A percentile compares a stretch with the other conserved stretches of the same genome.
Conservation (phyloP, 2,888 invertebrate genomes). For the Hypomecis atomaria region DNA sequence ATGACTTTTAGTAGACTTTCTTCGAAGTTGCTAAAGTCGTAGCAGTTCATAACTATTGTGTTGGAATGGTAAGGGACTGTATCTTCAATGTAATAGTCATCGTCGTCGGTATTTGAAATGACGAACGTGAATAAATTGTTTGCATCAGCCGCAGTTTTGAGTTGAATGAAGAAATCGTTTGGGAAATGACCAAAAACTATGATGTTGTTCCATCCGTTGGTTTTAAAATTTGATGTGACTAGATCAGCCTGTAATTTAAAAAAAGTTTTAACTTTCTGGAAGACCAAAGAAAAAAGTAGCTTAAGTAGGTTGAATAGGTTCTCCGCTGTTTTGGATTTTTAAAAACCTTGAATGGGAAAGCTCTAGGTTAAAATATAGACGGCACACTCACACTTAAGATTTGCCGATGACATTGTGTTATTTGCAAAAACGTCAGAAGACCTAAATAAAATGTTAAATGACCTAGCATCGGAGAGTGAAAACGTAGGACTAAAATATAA, state of each 20-base stretch:
- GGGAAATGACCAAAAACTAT: constrained; percentile 62
- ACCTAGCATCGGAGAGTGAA: too few relatives aligned
- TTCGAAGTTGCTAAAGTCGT: constrained; percentile 59
- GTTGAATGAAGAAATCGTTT: constrained; percentile 55
- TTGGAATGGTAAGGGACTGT: constrained; percentile 61
- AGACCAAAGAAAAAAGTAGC: background rate
- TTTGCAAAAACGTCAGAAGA: too few relatives aligned
- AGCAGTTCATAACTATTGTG: constrained; percentile 57
- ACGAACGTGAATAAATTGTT: constrained; percentile 53
- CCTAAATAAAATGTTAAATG: too few relatives aligned
- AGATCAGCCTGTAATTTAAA: constrained; percentile 55
- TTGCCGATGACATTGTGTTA: too few relatives aligned
- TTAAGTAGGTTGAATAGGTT: too few relatives aligned
- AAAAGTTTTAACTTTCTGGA: background rate
- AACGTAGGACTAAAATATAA: too few relatives aligned
- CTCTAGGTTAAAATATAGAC: too few relatives aligned
- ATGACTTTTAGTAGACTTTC: constrained; percentile 55
- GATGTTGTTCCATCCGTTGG: constrained; percentile 66
- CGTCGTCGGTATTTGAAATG: constrained; percentile 50
- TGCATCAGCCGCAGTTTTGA: constrained; percentile 37
- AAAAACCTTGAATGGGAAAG: too few relatives aligned
- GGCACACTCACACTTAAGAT: too few relatives aligned
- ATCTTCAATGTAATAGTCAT: constrained; percentile 58
- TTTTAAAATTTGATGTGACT: constrained; percentile 56
- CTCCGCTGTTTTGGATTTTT: too few relatives aligned